Percentiles rank a stretch among this genome's conserved stretches.
These are phyloP conservation scores for Sympetrum striolatum DNA, from an alignment of 2,888 invertebrate species.

Conservation along the genomic window DNA sequence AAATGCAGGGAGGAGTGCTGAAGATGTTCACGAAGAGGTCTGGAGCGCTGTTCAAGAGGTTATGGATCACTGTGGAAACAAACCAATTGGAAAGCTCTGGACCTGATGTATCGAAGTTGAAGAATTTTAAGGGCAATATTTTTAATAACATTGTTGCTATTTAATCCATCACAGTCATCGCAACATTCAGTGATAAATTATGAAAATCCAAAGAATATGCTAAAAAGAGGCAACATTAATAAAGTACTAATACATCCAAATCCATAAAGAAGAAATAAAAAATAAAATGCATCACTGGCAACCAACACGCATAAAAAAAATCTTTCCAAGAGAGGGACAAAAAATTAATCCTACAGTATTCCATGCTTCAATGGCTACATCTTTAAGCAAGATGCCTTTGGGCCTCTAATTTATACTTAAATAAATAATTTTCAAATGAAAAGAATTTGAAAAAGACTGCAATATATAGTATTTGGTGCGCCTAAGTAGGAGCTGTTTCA, in stretches of 20 bases:
- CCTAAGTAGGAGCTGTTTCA: constrained; percentile 43
- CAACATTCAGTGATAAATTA: background rate
- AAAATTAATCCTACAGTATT: no score
- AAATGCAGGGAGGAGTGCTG: constrained; percentile 51
- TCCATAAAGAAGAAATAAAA: no score
- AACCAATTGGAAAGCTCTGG: constrained; percentile 59
- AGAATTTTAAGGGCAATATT: background rate
- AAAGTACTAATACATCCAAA: no score
- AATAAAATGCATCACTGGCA: no score
- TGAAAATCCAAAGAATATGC: background rate
- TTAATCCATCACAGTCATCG: background rate
- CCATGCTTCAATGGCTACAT: no score
- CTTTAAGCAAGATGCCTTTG: no score
- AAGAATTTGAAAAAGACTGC: no score
- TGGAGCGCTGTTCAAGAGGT: constrained; percentile 57
- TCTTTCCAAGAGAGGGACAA: no score
- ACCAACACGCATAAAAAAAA: no score
- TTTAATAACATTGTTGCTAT: background rate
- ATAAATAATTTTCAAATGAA: no score
- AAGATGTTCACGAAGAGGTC: constrained; percentile 61
- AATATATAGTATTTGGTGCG: background rate
- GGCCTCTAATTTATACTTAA: no score
- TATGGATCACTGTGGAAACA: constrained; percentile 55
- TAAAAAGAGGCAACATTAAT: background rate
- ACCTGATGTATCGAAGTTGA: background rate